Base-by-base conservation (phyloP, 1,140 invertebrate genomes). In the Laupala kohalensis region DNA sequence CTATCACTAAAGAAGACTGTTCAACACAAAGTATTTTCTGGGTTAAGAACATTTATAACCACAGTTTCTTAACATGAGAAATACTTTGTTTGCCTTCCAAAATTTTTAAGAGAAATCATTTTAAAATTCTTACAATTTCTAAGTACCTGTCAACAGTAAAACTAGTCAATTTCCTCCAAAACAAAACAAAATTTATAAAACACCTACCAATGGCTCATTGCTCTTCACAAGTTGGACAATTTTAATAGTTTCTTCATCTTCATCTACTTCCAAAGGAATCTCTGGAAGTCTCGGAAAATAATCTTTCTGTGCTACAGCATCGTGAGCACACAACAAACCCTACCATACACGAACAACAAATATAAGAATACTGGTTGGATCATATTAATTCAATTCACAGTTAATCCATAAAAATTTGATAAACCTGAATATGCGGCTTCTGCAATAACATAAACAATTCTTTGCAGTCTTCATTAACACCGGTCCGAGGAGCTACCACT, bases 211-310 rank as follows among this genome's bases (percentile, higher is more conserved):
- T 64, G 95, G 95, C 82, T 98, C 96, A 81, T 96, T 94, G 81
- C 94, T 96, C 82, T 98, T 98, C 27, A 97, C 94, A 71, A 98
- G 85, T 81, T 97, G 94, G 26, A 98, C 95, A 80, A 98, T 96
- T 85, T 98, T 97, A 69, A 98, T 91, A 29, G 95, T 95, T 80
- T 96, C 93, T 81, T 97, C 95, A 79, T 94, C 93, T 78, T 96
- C 92, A 79, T 96, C 93, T 19, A 91, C 89, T 78, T 96, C 93
- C 66, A 89, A 79, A 27, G 94, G 93, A 75, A 95, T 88, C 78
- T 95, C 92, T 1, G 93, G 92, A 72, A 97, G 82, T 78, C 92
- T 89, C 27, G 95, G 95, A 77, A 94, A 91, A 80, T 96, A 98
- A 78, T 97, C 94, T 81, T 96, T 96, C 80, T 94, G 92, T 67